Percentiles rank a stretch among this genome's conserved stretches.
phyloP scores from a whole-genome alignment of 2,797 vertebrate species.

The Rhinophrynus dorsalis region DNA sequence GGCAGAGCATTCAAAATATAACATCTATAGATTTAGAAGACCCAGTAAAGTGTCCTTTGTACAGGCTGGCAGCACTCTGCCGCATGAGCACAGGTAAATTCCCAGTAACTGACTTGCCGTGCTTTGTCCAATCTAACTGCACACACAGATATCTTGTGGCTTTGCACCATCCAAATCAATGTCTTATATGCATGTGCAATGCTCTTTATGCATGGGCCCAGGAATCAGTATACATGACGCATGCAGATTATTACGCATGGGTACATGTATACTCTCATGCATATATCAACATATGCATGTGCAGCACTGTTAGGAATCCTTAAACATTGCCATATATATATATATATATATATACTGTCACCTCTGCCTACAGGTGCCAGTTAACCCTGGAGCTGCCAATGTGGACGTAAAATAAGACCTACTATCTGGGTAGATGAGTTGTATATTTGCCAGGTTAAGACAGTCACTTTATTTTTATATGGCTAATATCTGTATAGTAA shows the following conservation, averaged over 20 bases:
- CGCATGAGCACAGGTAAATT: background rate
- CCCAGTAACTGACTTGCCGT: no score
- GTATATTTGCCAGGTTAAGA: no score
- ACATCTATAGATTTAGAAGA: background rate
- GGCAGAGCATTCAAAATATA: no score
- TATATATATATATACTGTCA: background rate
- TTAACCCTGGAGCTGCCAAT: background rate
- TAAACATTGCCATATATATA: slow-evolving; percentile 31
- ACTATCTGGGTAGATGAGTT: no score
- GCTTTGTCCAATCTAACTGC: no score
- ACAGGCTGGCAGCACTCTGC: background rate
- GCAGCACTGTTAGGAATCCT: slow-evolving; percentile 24
- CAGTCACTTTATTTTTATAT: no score
- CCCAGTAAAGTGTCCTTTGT: no score
- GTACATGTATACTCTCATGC: slow-evolving; percentile 46
- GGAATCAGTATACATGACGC: slow-evolving; percentile 30
- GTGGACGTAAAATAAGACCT: background rate
- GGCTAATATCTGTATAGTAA: background rate
- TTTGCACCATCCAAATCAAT: no score
- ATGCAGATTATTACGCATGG: slow-evolving; percentile 27
- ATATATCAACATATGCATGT: slow-evolving; percentile 29
- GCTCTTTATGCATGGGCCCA: slow-evolving; percentile 40
- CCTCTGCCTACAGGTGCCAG: background rate
- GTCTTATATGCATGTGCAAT: slow-evolving; percentile 47
- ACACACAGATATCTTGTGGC: no score